A percentile compares a stretch with the other conserved stretches of the same genome.
Evolutionary conservation across 2,888 invertebrate genomes (phyloP).

Genomic region (Euzophera pinguis): DNA sequence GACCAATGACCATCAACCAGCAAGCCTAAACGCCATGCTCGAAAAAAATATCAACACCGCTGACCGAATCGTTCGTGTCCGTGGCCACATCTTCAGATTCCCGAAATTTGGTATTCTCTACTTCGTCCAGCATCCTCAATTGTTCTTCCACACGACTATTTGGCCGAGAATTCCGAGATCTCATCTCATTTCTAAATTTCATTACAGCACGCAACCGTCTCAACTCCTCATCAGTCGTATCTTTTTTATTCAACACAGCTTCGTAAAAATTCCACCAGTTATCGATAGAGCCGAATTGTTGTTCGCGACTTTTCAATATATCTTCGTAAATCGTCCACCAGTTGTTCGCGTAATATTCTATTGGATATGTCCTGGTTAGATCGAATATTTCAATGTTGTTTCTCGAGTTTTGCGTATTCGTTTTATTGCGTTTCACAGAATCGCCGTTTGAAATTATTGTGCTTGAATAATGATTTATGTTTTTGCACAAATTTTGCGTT

Average conservation of each 20-base stretch:
- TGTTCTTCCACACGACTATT: constrained; percentile 66
- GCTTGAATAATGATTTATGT: constrained; percentile 42
- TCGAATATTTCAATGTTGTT: constrained; percentile 60
- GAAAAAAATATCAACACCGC: constrained; percentile 32
- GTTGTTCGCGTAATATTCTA: constrained; percentile 72
- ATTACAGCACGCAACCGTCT: constrained; percentile 47
- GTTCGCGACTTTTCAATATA: constrained; percentile 59
- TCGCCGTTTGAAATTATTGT: constrained; percentile 36
- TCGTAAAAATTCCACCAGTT: constrained; percentile 76
- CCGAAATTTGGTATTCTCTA: constrained; percentile 55
- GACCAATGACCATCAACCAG: constrained; percentile 24
- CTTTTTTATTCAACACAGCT: constrained; percentile 51
- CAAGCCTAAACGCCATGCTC: constrained; percentile 33
- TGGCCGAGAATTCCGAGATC: constrained; percentile 46
- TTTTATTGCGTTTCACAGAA: constrained; percentile 36
- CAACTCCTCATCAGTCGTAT: constrained; percentile 48
- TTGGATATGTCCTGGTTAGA: constrained; percentile 61
- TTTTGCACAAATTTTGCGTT: constrained; percentile 39
- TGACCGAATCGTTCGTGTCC: constrained; percentile 65
- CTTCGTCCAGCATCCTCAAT: constrained; percentile 56
- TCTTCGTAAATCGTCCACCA: constrained; percentile 76
- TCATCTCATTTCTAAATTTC: constrained; percentile 38
- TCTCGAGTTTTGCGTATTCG: constrained; percentile 26
- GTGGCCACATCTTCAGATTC: constrained; percentile 55
- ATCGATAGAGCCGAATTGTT: constrained; percentile 71